A percentile compares a stretch with the other conserved stretches of the same genome.
Evolutionary conservation across 2,797 vertebrate species (phyloP).

Genomic region (Hylomyscus alleni): DNA sequence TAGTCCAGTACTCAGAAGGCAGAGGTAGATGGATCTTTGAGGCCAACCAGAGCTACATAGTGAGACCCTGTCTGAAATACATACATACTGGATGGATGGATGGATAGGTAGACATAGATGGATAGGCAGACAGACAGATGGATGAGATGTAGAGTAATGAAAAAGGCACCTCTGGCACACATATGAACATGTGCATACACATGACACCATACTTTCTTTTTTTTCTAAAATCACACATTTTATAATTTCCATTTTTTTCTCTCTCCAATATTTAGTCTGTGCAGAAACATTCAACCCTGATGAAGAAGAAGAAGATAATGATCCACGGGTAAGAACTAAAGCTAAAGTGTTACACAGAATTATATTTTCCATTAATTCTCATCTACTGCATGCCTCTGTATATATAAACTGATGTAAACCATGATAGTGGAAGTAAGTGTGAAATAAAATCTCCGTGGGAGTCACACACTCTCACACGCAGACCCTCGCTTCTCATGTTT

Average conservation of each 20-base stretch:
- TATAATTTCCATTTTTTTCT: constrained; percentile 71
- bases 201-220: constrained; percentile 23
- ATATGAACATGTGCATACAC: not conserved
- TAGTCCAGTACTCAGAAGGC: not conserved
- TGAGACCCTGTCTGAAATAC: not conserved
- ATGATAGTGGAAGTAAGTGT: constrained; percentile 49
- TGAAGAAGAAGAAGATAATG: constrained; percentile 97
- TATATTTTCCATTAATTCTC: not conserved
- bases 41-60: not conserved
- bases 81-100: not conserved
- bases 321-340: constrained; percentile 92
- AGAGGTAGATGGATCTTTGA: not conserved
- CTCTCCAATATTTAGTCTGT: constrained; percentile 92
- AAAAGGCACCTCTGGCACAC: not conserved
- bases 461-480: not conserved
- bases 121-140: not conserved
- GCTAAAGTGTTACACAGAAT: not conserved
- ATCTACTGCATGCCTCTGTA: not conserved
- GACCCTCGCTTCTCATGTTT: not conserved
- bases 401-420: too few species aligned
- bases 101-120: not conserved
- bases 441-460: constrained; percentile 38
- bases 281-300: constrained; percentile 98
- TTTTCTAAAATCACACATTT: constrained; percentile 52
- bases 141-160: not conserved